These are phyloP conservation scores for Lamprotornis superbus DNA, from an alignment of 2,113 vertebrate species.

Conservation along the genomic window DNA sequence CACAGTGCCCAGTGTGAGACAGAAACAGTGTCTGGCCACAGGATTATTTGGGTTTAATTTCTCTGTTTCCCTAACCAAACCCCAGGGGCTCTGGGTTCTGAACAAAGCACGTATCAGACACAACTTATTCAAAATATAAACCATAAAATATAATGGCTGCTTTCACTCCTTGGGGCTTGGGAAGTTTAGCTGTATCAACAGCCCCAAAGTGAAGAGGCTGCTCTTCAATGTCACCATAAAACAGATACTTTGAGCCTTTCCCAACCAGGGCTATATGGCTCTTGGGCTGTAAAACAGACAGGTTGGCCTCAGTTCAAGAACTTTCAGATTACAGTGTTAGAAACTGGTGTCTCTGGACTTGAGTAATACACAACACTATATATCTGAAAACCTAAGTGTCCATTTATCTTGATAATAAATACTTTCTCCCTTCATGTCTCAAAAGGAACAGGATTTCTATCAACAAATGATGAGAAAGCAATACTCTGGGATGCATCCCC, in stretches of 20 bases:
- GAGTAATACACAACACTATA: slow-evolving; percentile 25
- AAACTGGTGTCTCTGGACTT: slow-evolving; percentile 30
- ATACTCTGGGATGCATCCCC: slow-evolving; percentile 33
- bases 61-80: neutral
- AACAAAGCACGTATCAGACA: neutral
- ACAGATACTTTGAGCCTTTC: neutral
- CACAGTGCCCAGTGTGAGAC: neutral
- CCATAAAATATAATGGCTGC: neutral
- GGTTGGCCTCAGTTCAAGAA: slow-evolving; percentile 51
- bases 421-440: slow-evolving; percentile 39
- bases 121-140: neutral
- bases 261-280: neutral
- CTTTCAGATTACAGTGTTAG: slow-evolving; percentile 28
- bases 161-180: neutral
- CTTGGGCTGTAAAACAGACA: neutral
- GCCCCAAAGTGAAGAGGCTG: neutral
- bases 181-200: slow-evolving; percentile 1
- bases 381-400: slow-evolving; percentile 44
- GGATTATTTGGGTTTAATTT: neutral
- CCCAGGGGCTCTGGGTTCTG: neutral
- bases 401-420: slow-evolving; percentile 67
- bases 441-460: slow-evolving; percentile 60
- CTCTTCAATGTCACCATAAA: slow-evolving; percentile 1
- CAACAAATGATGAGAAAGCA: slow-evolving; percentile 67
- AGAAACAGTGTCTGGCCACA: neutral